These are phyloP conservation scores for Tillus elongatus DNA, from an alignment of 2,888 invertebrate species.

Conservation along the genomic window DNA sequence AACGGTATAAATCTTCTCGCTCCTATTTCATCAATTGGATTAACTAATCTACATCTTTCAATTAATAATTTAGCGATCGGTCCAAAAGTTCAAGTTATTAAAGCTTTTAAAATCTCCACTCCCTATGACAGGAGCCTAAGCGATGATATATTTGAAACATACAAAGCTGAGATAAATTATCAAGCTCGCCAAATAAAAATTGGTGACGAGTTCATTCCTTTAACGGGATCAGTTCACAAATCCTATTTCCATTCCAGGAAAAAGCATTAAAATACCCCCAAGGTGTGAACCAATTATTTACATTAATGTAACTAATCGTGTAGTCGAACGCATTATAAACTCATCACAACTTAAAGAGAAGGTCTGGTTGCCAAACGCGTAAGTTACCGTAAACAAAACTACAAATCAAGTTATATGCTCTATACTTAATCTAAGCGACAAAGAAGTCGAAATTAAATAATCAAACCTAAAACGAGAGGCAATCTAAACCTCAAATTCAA, in stretches of 20 bases:
- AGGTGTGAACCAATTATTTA: constrained; percentile 1
- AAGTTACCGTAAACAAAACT: neutral
- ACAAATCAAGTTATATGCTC: neutral
- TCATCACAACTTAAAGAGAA: neutral
- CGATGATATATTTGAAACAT: neutral
- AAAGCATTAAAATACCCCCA: neutral
- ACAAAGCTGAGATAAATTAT: constrained; percentile 1
- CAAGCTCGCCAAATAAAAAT: neutral
- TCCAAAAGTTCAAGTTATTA: constrained; percentile 1
- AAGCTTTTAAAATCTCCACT: neutral
- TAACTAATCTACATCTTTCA: neutral
- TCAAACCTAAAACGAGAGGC: neutral
- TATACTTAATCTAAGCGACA: neutral
- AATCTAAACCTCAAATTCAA: neutral
- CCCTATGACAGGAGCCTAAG: constrained; percentile 2
- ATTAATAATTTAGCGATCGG: constrained; percentile 2
- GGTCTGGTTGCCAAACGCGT: neutral
- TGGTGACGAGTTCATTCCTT: constrained; percentile 2
- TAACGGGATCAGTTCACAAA: neutral
- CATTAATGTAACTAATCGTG: neutral
- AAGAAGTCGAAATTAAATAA: neutral
- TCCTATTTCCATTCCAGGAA: neutral
- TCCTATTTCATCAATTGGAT: neutral
- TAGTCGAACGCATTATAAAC: too few relatives aligned
- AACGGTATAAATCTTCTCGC: constrained; percentile 2